phyloP scores from a whole-genome alignment of 2,113 vertebrate species.

The Pteropus alecto region DNA sequence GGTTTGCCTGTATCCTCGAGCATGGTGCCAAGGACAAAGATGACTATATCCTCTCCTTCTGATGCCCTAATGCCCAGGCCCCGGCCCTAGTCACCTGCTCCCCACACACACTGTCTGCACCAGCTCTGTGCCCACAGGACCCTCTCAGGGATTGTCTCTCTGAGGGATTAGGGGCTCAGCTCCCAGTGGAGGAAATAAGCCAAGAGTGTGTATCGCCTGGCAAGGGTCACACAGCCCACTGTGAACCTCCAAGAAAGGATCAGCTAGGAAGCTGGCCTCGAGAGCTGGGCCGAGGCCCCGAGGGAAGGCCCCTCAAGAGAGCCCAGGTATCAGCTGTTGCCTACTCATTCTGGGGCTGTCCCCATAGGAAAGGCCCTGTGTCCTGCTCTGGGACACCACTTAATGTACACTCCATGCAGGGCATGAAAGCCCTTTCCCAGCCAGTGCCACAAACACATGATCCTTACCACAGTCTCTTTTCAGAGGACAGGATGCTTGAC shows the following conservation, averaged over 20 bases:
- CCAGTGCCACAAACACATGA: background rate
- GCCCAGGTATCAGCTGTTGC: background rate
- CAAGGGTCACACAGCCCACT: background rate
- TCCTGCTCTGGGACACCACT: background rate
- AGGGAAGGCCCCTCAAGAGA: background rate
- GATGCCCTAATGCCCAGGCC: background rate
- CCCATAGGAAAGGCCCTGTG: background rate
- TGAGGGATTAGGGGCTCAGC: background rate
- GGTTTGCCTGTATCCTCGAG: slow-evolving; percentile 99
- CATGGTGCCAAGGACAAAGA: slow-evolving; percentile 94
- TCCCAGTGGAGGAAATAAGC: background rate
- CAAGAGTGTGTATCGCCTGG: background rate
- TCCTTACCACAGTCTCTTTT: background rate
- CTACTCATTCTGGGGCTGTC: background rate
- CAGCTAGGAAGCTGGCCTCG: background rate
- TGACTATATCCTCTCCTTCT: slow-evolving; percentile 68
- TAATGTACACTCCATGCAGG: background rate
- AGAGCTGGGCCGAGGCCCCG: background rate
- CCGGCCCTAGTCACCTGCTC: background rate
- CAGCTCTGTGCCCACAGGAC: background rate
- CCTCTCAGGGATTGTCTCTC: background rate
- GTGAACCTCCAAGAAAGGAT: background rate
- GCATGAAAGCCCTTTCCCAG: background rate
- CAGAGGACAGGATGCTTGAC: background rate
- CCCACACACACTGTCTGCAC: background rate